Evolutionary conservation across 2,797 vertebrate genomes (phyloP).

Genomic region (Ctenosaura bakeri): DNA sequence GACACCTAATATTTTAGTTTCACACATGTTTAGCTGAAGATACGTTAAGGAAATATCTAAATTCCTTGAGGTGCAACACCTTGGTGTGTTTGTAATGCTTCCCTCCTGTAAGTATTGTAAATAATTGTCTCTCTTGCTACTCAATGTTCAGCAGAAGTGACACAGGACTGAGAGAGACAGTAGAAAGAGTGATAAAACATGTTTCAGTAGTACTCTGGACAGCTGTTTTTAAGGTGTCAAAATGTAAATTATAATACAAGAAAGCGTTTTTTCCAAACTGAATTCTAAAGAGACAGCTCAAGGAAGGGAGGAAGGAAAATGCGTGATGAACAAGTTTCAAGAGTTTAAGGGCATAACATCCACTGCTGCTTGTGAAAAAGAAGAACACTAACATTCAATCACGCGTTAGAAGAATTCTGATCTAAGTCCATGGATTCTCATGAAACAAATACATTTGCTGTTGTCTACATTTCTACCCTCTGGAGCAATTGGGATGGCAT

Average conservation of each 20-base stretch:
- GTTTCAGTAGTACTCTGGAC: constrained; percentile 11
- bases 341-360: accelerated
- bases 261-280: background rate
- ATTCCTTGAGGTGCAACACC: background rate
- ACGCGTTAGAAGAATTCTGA: constrained; percentile 10
- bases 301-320: constrained; percentile 8
- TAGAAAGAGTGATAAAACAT: constrained; percentile 28
- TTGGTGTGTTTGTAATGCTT: constrained; percentile 42
- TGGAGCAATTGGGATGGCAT: background rate
- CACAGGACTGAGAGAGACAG: background rate
- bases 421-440: constrained; percentile 13
- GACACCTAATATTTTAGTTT: background rate
- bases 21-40: constrained; percentile 40
- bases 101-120: background rate
- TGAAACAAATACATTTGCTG: background rate
- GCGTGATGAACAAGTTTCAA: constrained; percentile 9
- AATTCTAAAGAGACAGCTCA: constrained; percentile 3
- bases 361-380: constrained; percentile 2
- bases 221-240: background rate
- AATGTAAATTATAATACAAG: background rate
- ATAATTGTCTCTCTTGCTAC: background rate
- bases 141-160: background rate
- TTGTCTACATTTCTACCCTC: constrained; percentile 51
- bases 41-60: constrained; percentile 51
- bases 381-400: background rate